These are phyloP conservation scores for Riparia riparia DNA, from an alignment of 2,113 vertebrate species.

Conservation along the genomic window DNA sequence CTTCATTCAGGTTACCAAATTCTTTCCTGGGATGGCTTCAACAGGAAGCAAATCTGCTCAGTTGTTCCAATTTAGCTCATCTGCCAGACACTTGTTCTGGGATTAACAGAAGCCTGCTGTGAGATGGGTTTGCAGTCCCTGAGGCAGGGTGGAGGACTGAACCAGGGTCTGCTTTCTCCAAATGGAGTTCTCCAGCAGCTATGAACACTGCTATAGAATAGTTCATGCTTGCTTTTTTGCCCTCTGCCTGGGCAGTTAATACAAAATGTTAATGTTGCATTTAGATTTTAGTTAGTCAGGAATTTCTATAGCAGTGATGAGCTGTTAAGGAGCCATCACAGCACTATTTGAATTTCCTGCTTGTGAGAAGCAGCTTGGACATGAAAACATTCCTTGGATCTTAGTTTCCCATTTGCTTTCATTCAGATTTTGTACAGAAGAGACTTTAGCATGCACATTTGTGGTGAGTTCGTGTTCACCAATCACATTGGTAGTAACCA, in stretches of 20 bases:
- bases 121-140: not conserved
- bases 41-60: not conserved
- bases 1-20: rapidly evolving
- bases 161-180: not conserved
- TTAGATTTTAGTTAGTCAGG: not conserved
- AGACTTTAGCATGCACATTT: not conserved
- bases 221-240: not conserved
- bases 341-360: not conserved
- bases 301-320: not conserved
- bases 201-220: not conserved
- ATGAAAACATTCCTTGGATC: not conserved
- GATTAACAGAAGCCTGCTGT: not conserved
- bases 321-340: not conserved
- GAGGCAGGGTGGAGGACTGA: not conserved
- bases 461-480: not conserved
- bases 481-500: not conserved
- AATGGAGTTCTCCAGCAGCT: not conserved
- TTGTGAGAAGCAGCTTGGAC: not conserved
- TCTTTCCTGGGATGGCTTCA: not conserved
- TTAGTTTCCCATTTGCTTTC: not conserved
- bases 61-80: rapidly evolving
- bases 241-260: not conserved
- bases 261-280: not conserved
- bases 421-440: not conserved
- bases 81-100: not conserved